These are phyloP conservation scores for Hydropotes inermis DNA, from an alignment of 2,113 vertebrate species.

Conservation along the genomic window DNA sequence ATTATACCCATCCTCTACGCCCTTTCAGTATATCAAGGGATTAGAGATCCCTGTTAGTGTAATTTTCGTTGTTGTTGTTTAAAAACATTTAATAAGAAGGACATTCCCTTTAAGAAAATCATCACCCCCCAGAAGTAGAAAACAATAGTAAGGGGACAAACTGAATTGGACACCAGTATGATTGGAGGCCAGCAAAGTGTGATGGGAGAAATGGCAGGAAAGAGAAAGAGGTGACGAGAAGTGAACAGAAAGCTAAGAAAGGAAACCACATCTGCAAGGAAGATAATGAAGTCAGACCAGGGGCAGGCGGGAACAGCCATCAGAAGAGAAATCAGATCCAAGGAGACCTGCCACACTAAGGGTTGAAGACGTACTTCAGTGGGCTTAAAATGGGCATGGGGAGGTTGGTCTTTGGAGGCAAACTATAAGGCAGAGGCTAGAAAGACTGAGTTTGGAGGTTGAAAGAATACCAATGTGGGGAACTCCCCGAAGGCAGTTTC, in stretches of 20 bases:
- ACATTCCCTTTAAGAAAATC: background rate
- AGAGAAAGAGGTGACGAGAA: conserved; percentile 1
- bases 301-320: background rate
- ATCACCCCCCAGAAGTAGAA: background rate
- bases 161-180: background rate
- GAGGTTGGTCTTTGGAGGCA: background rate
- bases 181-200: background rate
- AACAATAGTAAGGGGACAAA: background rate
- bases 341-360: background rate
- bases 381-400: background rate
- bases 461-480: background rate
- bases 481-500: background rate
- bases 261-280: background rate
- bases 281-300: background rate
- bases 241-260: conserved; percentile 8
- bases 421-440: background rate
- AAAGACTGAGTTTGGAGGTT: background rate
- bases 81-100: background rate
- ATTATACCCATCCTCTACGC: background rate
- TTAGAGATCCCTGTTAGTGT: background rate
- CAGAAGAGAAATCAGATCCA: conserved; percentile 2
- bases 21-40: background rate
- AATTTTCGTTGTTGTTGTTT: background rate
- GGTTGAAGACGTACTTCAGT: background rate
- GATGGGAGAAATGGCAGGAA: background rate